Conservation (phyloP, 2,113 vertebrate species). For the Hippoglossus stenolepis region DNA sequence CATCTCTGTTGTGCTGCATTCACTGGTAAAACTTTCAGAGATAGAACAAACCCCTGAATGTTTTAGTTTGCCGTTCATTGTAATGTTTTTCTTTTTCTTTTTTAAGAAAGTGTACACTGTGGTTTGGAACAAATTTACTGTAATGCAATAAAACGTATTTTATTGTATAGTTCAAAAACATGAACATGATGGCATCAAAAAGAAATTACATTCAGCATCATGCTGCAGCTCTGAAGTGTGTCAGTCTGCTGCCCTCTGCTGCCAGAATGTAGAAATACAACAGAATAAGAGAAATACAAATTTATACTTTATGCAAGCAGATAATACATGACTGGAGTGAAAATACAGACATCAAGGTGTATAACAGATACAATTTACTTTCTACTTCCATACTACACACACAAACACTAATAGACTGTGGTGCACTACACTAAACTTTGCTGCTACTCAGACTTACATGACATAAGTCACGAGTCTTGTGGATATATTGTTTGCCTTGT, state of each 20-base stretch:
- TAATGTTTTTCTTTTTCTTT: not conserved
- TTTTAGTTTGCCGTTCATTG: not conserved
- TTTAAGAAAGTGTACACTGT: not conserved
- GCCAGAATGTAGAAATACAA: not conserved
- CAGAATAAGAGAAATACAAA: not conserved
- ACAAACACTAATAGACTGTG: no score
- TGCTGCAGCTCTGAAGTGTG: slow-evolving; percentile 3
- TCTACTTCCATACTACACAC: no score
- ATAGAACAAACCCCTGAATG: not conserved
- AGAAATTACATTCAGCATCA: not conserved
- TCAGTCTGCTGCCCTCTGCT: slow-evolving; percentile 69
- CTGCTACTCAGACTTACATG: no score
- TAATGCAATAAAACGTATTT: not conserved
- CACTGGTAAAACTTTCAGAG: not conserved
- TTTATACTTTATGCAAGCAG: not conserved
- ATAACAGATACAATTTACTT: no score
- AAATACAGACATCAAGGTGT: no score
- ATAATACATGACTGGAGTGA: no score
- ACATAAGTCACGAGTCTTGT: no score
- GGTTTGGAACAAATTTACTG: not conserved
- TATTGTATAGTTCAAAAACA: not conserved
- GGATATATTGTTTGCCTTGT: not conserved
- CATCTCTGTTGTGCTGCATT: not conserved
- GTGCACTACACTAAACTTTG: no score
- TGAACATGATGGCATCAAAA: not conserved